Percentiles rank a stretch among this genome's conserved stretches.
Evolutionary conservation across 2,888 invertebrate genomes (phyloP).

Genomic region (Heliconius cydno): DNA sequence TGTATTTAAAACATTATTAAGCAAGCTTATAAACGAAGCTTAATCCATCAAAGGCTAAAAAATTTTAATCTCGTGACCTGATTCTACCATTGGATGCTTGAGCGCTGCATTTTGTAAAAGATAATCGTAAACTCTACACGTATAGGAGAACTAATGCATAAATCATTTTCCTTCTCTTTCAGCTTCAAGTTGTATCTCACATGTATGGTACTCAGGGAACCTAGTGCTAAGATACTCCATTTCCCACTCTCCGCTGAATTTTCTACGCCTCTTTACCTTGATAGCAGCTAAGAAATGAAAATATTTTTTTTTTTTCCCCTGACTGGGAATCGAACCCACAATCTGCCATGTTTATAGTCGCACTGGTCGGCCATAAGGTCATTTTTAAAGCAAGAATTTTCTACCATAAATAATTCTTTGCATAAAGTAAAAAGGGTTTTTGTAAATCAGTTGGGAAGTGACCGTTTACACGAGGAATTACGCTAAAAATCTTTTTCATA

Average conservation of each 20-base stretch:
- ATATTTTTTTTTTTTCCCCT: too few species aligned
- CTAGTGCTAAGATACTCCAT: too few species aligned
- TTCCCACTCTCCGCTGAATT: too few species aligned
- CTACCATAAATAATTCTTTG: not conserved
- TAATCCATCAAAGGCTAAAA: conserved; percentile 28
- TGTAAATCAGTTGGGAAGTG: conserved; percentile 14
- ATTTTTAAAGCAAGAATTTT: conserved; percentile 24
- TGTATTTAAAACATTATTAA: conserved; percentile 16
- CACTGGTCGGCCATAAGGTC: not conserved
- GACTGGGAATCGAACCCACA: too few species aligned
- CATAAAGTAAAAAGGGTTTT: conserved; percentile 9
- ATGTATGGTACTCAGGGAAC: too few species aligned
- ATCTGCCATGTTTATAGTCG: too few species aligned
- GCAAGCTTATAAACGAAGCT: conserved; percentile 18
- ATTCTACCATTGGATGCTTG: conserved; percentile 34
- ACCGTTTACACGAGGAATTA: conserved; percentile 21
- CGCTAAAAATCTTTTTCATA: conserved; percentile 3
- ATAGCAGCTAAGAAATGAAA: too few species aligned
- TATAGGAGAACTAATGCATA: conserved; percentile 38
- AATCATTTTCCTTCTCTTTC: conserved; percentile 10
- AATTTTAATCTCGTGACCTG: conserved; percentile 34
- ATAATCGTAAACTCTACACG: conserved; percentile 34
- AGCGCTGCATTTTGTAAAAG: conserved; percentile 37
- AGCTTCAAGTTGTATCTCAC: too few species aligned
- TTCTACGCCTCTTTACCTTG: too few species aligned